phyloP scores from a whole-genome alignment of 2,888 invertebrate genomes.

The Willowsia nigromaculata region DNA sequence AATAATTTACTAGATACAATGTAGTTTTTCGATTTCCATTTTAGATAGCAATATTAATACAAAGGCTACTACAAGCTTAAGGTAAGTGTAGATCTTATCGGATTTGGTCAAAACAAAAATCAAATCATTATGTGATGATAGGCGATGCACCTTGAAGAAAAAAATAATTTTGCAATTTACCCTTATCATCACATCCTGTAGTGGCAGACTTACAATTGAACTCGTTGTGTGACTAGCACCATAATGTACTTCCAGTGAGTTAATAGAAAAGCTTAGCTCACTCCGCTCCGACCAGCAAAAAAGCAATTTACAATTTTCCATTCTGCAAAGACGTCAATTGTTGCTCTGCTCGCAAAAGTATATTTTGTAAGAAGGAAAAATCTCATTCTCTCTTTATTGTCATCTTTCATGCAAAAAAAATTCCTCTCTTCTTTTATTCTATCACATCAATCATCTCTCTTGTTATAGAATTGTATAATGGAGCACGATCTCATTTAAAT shows the following conservation, averaged over 20 bases:
- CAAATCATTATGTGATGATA: not conserved
- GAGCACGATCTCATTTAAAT: constrained; percentile 49
- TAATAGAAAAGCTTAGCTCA: not conserved
- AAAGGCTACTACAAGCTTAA: too few species aligned
- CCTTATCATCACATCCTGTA: not conserved
- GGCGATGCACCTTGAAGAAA: not conserved
- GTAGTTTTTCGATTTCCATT: too few species aligned
- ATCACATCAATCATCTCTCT: not conserved
- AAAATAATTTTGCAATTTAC: not conserved
- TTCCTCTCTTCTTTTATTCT: not conserved
- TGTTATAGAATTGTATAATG: constrained; percentile 18
- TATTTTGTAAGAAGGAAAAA: not conserved
- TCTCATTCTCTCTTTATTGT: not conserved
- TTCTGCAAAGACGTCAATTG: not conserved
- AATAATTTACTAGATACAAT: too few species aligned
- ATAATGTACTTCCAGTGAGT: not conserved
- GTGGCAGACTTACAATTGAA: not conserved
- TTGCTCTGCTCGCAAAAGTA: not conserved
- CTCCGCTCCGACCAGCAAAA: not conserved
- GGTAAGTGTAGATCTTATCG: too few species aligned
- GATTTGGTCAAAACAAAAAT: too few species aligned
- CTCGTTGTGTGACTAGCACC: not conserved
- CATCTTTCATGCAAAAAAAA: not conserved
- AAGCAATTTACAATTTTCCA: constrained; percentile 53
- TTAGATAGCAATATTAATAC: too few species aligned